Percentiles rank a stretch among this genome's conserved stretches.
Evolutionary conservation across 2,113 vertebrate genomes (phyloP).

Genomic region (Rhombomys opimus): DNA sequence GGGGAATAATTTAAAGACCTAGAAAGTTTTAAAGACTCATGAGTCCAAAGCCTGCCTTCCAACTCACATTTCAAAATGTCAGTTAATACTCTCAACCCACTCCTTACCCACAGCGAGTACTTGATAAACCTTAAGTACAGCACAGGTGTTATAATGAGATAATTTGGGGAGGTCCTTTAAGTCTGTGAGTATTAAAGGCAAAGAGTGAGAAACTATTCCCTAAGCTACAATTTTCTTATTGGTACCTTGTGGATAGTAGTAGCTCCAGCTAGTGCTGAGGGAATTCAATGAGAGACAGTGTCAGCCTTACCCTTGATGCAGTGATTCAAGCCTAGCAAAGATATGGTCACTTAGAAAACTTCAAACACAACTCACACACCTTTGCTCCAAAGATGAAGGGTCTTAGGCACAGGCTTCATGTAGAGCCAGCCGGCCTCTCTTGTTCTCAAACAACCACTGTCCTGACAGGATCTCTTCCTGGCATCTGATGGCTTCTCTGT

Average conservation of each 20-base stretch:
- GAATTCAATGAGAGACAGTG: background rate
- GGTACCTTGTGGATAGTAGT: background rate
- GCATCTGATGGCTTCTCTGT: background rate
- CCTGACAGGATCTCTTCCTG: slow-evolving; percentile 17
- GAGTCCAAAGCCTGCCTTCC: background rate
- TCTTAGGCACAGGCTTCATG: background rate
- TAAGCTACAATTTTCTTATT: background rate
- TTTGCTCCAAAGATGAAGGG: background rate
- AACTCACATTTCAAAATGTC: background rate
- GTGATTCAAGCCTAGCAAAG: background rate
- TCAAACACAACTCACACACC: background rate
- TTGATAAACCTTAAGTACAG: background rate
- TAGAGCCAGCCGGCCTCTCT: background rate
- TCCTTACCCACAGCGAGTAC: background rate
- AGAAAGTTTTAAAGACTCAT: slow-evolving; percentile 9
- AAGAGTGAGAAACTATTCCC: background rate
- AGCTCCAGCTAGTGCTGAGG: background rate
- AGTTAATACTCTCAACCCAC: background rate
- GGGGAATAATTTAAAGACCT: background rate
- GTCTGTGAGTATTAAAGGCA: background rate
- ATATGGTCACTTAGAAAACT: background rate
- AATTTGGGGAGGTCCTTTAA: background rate
- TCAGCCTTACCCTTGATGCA: background rate
- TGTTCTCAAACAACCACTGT: background rate
- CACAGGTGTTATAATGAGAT: background rate